A percentile compares a stretch with the other conserved stretches of the same genome.
These are phyloP conservation scores for Calyptomena viridis DNA, from an alignment of 2,113 vertebrate genomes.

Conservation along the genomic window DNA sequence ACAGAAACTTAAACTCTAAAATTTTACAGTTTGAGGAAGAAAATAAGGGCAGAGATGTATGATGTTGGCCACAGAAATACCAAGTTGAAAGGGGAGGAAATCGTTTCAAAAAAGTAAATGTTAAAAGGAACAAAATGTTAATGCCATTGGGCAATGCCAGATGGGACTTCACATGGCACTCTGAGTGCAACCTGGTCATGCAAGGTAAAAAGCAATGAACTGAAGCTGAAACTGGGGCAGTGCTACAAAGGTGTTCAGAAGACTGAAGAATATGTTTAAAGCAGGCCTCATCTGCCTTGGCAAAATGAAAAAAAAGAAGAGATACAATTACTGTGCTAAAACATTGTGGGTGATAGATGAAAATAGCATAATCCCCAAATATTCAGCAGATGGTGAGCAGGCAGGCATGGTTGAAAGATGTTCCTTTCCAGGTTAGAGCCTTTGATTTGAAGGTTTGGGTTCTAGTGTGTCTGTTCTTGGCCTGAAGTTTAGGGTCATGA, in stretches of 20 bases:
- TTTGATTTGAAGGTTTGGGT: not conserved
- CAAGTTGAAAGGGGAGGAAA: fast-evolving
- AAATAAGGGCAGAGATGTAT: not conserved
- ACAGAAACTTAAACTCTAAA: not conserved
- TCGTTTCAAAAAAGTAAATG: not conserved
- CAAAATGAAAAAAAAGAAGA: not conserved
- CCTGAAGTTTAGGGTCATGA: not conserved
- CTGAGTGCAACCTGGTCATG: not conserved
- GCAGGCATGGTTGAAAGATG: not conserved
- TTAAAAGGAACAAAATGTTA: not conserved
- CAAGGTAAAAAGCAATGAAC: not conserved
- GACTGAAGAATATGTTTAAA: not conserved
- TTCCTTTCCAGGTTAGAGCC: not conserved
- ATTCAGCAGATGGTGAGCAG: not conserved
- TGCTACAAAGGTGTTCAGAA: not conserved
- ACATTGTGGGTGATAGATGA: not conserved
- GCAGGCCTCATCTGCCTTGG: not conserved
- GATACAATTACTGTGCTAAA: not conserved
- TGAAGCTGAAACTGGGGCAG: slow-evolving; percentile 12
- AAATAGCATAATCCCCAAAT: not conserved
- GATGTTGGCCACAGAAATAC: not conserved
- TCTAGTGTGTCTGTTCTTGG: not conserved
- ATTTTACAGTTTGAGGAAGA: not conserved
- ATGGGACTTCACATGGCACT: not conserved
- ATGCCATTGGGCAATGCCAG: not conserved